Evolutionary conservation across 2,888 invertebrate genomes (phyloP).

Genomic region (Drosophila diplacantha): DNA sequence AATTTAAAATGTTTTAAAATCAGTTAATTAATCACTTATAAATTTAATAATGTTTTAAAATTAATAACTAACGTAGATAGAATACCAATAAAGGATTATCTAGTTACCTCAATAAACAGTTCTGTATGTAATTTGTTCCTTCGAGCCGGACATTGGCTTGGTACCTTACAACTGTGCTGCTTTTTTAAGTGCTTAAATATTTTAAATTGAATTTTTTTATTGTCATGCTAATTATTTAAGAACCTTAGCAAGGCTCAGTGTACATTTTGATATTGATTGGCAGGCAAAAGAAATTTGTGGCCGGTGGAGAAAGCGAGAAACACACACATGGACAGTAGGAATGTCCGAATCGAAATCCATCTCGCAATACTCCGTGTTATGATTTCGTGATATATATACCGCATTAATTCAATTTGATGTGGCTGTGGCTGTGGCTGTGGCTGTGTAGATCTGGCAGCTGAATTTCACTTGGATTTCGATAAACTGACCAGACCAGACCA

Average conservation of each 20-base stretch:
- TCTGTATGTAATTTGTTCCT: background rate
- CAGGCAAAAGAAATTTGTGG: slow-evolving; percentile 23
- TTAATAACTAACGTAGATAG: too few relatives aligned
- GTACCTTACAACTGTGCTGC: too few relatives aligned
- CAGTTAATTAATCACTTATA: too few relatives aligned
- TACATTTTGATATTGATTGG: slow-evolving; percentile 15
- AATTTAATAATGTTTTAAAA: too few relatives aligned
- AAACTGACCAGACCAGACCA: slow-evolving; percentile 29
- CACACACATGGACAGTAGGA: background rate
- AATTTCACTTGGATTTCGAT: slow-evolving; percentile 39
- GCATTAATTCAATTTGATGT: slow-evolving; percentile 67
- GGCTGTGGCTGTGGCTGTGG: slow-evolving; percentile 9
- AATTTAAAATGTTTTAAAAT: too few relatives aligned
- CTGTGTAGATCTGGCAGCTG: slow-evolving; percentile 1
- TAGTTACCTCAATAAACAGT: background rate
- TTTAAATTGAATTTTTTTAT: background rate
- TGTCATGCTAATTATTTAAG: background rate
- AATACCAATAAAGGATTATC: too few relatives aligned
- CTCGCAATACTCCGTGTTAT: slow-evolving; percentile 33
- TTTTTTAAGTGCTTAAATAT: background rate
- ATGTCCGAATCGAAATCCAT: slow-evolving; percentile 18
- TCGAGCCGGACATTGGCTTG: background rate
- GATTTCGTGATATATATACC: slow-evolving; percentile 59
- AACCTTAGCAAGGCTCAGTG: background rate
- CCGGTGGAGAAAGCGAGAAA: background rate